A percentile compares a stretch with the other conserved stretches of the same genome.
Evolutionary conservation across 2,113 vertebrate genomes (phyloP).

Genomic region (Aegotheles bennettii): DNA sequence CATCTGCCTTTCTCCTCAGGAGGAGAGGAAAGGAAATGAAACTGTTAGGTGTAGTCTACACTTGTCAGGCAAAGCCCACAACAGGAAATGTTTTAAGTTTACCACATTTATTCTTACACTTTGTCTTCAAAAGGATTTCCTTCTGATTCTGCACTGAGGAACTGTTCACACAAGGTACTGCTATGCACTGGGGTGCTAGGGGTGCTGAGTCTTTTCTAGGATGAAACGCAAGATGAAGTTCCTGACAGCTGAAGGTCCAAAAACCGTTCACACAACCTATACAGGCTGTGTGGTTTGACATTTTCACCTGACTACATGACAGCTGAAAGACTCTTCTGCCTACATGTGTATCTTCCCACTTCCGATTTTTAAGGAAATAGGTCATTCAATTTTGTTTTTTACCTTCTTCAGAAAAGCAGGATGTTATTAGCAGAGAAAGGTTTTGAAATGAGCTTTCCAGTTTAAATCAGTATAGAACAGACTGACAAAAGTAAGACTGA

Average conservation of each 20-base stretch:
- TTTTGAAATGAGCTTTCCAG: background rate
- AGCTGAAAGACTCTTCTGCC: background rate
- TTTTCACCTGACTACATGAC: background rate
- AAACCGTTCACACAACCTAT: background rate
- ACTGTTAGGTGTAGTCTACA: fast-evolving
- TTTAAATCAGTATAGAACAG: background rate
- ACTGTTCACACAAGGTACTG: background rate
- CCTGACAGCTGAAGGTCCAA: background rate
- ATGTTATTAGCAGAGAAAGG: background rate
- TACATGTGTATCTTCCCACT: background rate
- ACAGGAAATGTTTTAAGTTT: background rate
- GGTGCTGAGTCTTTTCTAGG: background rate
- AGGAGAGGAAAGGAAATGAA: background rate
- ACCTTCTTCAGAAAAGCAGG: background rate
- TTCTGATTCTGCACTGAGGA: background rate
- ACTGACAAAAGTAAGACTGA: background rate
- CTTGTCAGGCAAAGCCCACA: background rate
- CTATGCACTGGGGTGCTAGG: background rate
- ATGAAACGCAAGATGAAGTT: background rate
- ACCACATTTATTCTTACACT: background rate
- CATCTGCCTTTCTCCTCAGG: background rate
- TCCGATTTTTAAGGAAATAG: background rate
- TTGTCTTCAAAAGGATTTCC: background rate
- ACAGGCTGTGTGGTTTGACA: background rate
- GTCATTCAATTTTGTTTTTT: background rate